Conservation (phyloP, 2,888 invertebrate species). For the Carterocephalus palaemon region DNA sequence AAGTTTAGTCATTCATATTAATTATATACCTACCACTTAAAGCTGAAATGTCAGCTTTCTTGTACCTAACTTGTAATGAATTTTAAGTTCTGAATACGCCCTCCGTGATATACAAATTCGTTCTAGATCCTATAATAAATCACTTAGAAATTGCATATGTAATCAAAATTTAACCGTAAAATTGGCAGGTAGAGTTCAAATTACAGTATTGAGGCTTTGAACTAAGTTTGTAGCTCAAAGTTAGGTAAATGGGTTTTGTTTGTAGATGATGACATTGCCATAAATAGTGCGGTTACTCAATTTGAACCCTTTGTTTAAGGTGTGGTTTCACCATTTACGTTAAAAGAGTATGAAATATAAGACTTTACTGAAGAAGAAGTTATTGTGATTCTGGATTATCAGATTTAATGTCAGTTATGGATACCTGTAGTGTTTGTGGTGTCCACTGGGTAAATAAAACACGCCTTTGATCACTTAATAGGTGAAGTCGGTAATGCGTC, state of each 20-base stretch:
- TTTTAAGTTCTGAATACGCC: constrained; percentile 5
- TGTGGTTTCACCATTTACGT: background rate
- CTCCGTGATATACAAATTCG: background rate
- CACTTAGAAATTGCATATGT: background rate
- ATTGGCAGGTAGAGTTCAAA: background rate
- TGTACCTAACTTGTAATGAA: constrained; percentile 6
- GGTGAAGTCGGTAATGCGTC: too few species aligned
- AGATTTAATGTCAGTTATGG: too few species aligned
- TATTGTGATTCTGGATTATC: too few species aligned
- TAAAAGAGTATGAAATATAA: too few species aligned
- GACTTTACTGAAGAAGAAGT: too few species aligned
- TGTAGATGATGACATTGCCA: constrained; percentile 14
- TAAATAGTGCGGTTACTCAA: constrained; percentile 20
- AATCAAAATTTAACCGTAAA: background rate
- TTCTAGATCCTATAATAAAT: constrained; percentile 10
- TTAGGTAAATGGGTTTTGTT: constrained; percentile 15
- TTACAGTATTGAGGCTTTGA: background rate
- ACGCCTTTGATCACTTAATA: too few species aligned
- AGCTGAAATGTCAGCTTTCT: constrained; percentile 16
- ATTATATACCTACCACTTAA: too few species aligned
- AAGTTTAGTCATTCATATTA: too few species aligned
- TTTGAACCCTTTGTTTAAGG: background rate
- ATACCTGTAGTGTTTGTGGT: too few species aligned
- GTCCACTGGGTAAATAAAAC: too few species aligned
- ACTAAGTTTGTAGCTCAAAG: constrained; percentile 16